Base-by-base conservation (phyloP, 1,140 invertebrate species). In the Euwallacea similis region DNA sequence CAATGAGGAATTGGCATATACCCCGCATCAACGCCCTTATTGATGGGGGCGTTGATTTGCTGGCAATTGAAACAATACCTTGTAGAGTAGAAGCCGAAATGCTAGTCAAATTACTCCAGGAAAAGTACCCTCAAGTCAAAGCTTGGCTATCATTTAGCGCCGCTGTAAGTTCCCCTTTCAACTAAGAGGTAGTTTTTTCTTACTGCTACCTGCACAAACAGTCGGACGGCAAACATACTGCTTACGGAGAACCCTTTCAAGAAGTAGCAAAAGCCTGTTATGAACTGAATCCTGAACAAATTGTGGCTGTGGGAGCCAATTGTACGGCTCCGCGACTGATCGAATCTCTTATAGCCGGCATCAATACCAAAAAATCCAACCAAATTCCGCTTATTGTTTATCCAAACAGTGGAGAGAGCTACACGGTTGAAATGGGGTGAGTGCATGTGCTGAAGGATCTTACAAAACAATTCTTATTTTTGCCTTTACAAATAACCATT, bases 51-150 rank as follows among this genome's bases (percentile, higher is more conserved):
- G 89, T 92, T 2, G 93, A 97, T 82, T 78, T 95, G 0, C 78
- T 98, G 43, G 93, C 93, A 8, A 81, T 97, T 69, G 96, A 98
- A 82, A 98, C 96, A 0, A 91, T 97, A 74, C 95, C 96, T 9
- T 91, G 92, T 69, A 82, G 87, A 74, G 84, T 73, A 60, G 96
- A 98, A 83, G 95, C 92, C 0, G 85, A 91, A 80, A 91, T 92
- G 76, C 80, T 97, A 0, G 84, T 94, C 2, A 86, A 92, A 55
- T 81, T 96, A 21, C 78, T 97, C 11, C 84, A 87, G 53, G 83
- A 86, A 43, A 87, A 93, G 71, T 94, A 88, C 82, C 90, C 90
- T 11, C 76, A 85, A 43, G 81, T 84, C 0, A 91, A 89, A 80
- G 92, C 91, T 9, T 96, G 93, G 93, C 81, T 97, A 0, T 86